Percentiles rank a stretch among this genome's conserved stretches.
Conservation (phyloP, 2,888 invertebrate species). For the Ormyrus thymus region DNA sequence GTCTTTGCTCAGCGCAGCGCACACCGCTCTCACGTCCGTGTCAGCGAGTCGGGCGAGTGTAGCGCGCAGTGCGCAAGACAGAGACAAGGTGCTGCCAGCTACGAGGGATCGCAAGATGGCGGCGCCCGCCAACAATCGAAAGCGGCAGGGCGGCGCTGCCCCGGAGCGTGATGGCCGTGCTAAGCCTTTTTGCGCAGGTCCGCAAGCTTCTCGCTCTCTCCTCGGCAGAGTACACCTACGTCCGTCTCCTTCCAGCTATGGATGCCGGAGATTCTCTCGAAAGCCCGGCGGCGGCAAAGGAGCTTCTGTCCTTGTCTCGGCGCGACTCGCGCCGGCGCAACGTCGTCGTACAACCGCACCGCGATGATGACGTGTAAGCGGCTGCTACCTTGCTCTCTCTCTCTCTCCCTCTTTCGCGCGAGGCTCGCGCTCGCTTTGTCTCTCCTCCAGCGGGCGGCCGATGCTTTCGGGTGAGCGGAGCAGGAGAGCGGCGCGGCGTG, state of each 20-base stretch:
- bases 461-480: not conserved
- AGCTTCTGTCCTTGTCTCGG: not conserved
- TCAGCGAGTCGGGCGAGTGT: not conserved
- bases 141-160: slow-evolving; percentile 25
- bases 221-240: not conserved
- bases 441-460: not conserved
- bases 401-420: not conserved
- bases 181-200: not conserved
- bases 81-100: slow-evolving; percentile 5
- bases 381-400: not conserved
- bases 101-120: slow-evolving; percentile 44
- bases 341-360: no score
- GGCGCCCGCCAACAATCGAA: slow-evolving; percentile 55
- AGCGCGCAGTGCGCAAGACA: not conserved
- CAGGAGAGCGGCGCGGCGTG: no score
- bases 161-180: not conserved
- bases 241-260: not conserved
- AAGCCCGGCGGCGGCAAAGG: not conserved
- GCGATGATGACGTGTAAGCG: slow-evolving; percentile 39
- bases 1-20: not conserved
- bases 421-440: not conserved
- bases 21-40: not conserved
- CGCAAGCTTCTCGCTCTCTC: not conserved
- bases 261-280: not conserved
- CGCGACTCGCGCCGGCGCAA: not conserved